phyloP scores from a whole-genome alignment of 2,888 invertebrate genomes.

The Drosophila cognata region DNA sequence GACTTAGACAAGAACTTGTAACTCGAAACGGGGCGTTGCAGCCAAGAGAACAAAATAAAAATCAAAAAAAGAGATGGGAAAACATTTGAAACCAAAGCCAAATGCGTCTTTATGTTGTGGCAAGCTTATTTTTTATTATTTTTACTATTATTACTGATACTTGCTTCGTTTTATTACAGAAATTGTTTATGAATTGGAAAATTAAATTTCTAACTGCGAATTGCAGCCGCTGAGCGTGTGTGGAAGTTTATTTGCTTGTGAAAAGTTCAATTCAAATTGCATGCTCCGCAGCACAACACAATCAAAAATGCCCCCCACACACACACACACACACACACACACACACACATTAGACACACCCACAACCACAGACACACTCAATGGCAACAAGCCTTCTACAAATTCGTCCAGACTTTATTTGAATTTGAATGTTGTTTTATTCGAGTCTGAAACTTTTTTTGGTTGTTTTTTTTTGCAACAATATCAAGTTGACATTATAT shows the following conservation, averaged over 20 bases:
- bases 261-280: conserved; percentile 78
- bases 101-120: conserved; percentile 52
- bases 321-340: background rate
- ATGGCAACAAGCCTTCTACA: background rate
- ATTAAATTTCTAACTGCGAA: conserved; percentile 68
- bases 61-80: conserved; percentile 1
- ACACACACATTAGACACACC: background rate
- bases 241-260: conserved; percentile 67
- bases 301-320: conserved; percentile 29
- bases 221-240: conserved; percentile 7
- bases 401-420: conserved; percentile 33
- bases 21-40: conserved; percentile 56
- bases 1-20: conserved; percentile 16
- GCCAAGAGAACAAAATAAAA: background rate
- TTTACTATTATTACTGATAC: conserved; percentile 68
- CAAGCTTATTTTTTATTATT: conserved; percentile 54
- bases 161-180: conserved; percentile 70
- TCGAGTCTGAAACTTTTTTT: conserved; percentile 21
- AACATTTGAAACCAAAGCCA: conserved; percentile 34
- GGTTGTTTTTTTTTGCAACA: background rate
- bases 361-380: background rate
- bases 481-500: conserved; percentile 14
- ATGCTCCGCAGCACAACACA: conserved; percentile 69
- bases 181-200: conserved; percentile 79
- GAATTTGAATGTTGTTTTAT: conserved; percentile 57